Conservation (phyloP, 2,797 vertebrate genomes). For the Uromys caudimaculatus region DNA sequence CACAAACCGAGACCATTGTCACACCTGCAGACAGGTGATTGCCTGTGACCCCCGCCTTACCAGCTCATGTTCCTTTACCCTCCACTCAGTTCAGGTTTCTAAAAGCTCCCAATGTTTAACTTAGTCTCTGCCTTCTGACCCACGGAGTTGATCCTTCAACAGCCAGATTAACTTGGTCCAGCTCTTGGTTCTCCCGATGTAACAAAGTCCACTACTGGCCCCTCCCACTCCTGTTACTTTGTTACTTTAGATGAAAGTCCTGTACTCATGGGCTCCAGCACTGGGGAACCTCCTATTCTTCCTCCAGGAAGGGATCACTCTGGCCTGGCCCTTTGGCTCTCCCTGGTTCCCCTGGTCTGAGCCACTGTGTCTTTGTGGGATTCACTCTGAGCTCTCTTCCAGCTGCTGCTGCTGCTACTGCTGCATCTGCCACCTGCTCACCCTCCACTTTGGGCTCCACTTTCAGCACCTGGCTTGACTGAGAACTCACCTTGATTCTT, state of each 20-base stretch:
- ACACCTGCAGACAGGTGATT: background rate
- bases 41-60: background rate
- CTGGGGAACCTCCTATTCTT: background rate
- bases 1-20: background rate
- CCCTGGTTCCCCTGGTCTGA: background rate
- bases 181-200: background rate
- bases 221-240: background rate
- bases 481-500: background rate
- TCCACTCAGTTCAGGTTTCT: background rate
- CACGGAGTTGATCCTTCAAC: background rate
- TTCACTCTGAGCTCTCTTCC: background rate
- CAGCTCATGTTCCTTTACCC: background rate
- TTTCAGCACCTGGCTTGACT: background rate
- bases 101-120: background rate
- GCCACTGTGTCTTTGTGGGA: background rate
- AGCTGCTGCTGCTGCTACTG: background rate
- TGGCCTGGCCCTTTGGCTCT: background rate
- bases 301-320: background rate
- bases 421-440: background rate
- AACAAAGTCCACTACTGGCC: background rate
- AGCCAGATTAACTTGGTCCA: background rate
- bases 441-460: background rate
- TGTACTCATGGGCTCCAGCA: background rate
- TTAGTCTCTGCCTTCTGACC: background rate
- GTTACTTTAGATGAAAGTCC: background rate